Evolutionary conservation across 2,113 vertebrate species (phyloP).

Genomic region (Craseonycteris thonglongyai): DNA sequence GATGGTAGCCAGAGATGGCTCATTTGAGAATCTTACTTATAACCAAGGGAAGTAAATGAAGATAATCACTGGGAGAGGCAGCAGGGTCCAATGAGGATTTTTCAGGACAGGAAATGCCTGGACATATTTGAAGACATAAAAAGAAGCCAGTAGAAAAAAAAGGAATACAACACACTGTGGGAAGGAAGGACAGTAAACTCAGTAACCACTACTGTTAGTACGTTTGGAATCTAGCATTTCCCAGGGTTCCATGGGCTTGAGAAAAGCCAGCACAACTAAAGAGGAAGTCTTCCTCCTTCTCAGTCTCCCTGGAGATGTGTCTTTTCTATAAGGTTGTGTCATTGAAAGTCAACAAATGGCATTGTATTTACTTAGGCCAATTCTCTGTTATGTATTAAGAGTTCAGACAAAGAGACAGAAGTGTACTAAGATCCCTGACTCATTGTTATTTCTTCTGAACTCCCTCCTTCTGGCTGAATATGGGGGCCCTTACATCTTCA

Average conservation of each 20-base stretch:
- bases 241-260: not conserved
- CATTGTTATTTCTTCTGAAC: not conserved
- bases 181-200: not conserved
- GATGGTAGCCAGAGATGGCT: not conserved
- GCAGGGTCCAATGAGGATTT: not conserved
- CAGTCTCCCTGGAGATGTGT: not conserved
- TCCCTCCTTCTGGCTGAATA: not conserved
- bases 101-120: not conserved
- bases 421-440: not conserved
- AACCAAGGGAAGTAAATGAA: not conserved
- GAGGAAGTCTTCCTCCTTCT: not conserved
- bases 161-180: not conserved
- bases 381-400: not conserved
- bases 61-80: not conserved
- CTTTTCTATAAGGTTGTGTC: not conserved
- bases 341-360: not conserved
- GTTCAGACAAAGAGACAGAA: not conserved
- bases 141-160: not conserved
- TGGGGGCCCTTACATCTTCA: not conserved
- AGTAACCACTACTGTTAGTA: no score
- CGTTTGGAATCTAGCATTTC: not conserved
- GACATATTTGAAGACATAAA: not conserved
- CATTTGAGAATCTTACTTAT: not conserved
- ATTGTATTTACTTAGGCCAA: not conserved
- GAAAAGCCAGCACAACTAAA: not conserved